Evolutionary conservation across 2,797 vertebrate species (phyloP), one percentile per base, ranked within the genome.

Genomic region (Spondyliosoma cantharus): DNA sequence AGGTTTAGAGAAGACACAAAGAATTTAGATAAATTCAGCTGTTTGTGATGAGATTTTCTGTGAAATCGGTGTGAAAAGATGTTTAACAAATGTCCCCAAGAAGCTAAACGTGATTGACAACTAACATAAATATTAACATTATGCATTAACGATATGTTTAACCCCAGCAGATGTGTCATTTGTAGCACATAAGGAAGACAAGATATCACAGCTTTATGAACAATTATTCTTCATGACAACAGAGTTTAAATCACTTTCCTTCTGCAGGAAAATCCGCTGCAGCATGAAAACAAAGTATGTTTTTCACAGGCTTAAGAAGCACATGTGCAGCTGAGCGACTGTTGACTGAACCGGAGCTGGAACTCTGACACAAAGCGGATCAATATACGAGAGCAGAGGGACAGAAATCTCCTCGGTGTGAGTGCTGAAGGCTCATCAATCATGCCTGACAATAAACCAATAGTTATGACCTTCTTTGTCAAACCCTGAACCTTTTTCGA

Each of bases 251-350:
- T 37, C 16, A 42, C 49, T 74, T 66, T 76, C 15, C 5, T 53
- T 14, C 66, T 71, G 59, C 52, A 42, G 7, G 58, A 63, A 67
- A 73, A 74, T 62, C 16, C 49, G 29, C 37, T 32, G 49, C 58
- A 32, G 22, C 7, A 4, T 73, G 29, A 60, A 62, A 58, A 66
- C 57, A 74, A 80, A 65, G 58, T 43, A 22, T 48, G 27, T 70
- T 82, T 82, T 76, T 67, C 32, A 59, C 15, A 43, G 52, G 75
- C 20, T 86, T 74, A 71, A 66, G 62, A 45, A 37, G 53, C 48
- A 70, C 48, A 66, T 52, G 71, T 61, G 52, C 71, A 29, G 61
- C 72, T 66, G 57, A 75, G 17, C 29, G 71, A n/a, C 3, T 52
- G 49, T 19, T 67, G 37, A 43, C 11, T 48, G 63, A 76, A 46